Evolutionary conservation across 2,797 vertebrate genomes (phyloP).

Genomic region (Ceryle rudis): DNA sequence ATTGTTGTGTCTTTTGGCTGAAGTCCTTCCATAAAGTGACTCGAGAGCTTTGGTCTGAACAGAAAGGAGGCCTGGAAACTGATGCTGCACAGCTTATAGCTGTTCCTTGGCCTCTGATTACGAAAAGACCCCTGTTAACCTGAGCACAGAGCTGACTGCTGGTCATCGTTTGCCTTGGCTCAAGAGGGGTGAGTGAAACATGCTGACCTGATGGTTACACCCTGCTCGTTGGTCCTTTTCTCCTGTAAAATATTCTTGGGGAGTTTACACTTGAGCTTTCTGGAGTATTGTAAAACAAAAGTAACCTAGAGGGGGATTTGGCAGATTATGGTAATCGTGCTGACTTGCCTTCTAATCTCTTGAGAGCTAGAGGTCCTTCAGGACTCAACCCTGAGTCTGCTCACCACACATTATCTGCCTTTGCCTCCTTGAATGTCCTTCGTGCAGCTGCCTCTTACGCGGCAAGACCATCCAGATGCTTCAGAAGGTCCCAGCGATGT

Average conservation of each 20-base stretch:
- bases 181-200: accelerated
- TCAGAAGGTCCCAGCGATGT: background rate
- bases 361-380: background rate
- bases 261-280: background rate
- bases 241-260: background rate
- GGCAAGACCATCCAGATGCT: background rate
- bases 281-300: background rate
- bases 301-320: background rate
- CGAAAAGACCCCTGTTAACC: accelerated
- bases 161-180: background rate
- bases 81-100: accelerated
- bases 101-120: background rate
- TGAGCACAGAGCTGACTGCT: background rate
- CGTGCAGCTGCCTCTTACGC: accelerated
- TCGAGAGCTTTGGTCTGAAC: background rate
- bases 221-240: background rate
- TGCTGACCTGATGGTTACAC: background rate
- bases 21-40: background rate
- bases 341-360: accelerated
- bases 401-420: background rate
- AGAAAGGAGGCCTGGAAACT: background rate
- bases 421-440: background rate
- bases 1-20: background rate
- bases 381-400: background rate
- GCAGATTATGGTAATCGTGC: accelerated